These are phyloP conservation scores for Theretra japonica DNA, from an alignment of 2,888 invertebrate genomes.

Conservation along the genomic window DNA sequence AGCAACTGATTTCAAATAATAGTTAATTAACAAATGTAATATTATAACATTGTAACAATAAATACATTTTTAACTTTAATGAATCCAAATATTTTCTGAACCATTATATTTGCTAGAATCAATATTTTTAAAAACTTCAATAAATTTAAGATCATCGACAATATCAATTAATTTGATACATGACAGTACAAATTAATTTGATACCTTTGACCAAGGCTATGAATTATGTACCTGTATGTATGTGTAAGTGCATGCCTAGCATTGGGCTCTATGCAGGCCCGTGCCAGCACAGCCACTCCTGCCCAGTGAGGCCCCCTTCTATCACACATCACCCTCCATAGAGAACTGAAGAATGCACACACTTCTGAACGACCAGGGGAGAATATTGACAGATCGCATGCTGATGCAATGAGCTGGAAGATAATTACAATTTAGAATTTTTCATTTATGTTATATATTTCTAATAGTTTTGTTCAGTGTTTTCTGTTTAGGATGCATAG, in stretches of 20 bases:
- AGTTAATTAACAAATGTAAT: neutral
- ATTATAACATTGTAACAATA: too few relatives aligned
- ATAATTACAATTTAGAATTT: neutral
- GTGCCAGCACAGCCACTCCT: constrained; percentile 86
- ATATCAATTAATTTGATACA: too few relatives aligned
- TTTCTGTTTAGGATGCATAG: too few relatives aligned
- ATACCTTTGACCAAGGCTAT: too few relatives aligned
- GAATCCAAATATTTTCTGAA: too few relatives aligned
- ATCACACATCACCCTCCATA: constrained; percentile 87
- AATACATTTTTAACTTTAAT: too few relatives aligned
- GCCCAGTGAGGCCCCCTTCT: constrained; percentile 87
- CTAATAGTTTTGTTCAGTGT: too few relatives aligned
- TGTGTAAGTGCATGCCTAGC: constrained; percentile 87
- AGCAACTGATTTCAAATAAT: neutral
- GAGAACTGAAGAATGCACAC: constrained; percentile 87
- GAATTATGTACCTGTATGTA: constrained; percentile 83
- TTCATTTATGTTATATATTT: too few relatives aligned
- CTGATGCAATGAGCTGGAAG: constrained; percentile 86
- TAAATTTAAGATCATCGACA: too few relatives aligned
- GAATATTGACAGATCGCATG: constrained; percentile 87
- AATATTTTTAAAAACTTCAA: too few relatives aligned
- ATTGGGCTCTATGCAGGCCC: constrained; percentile 86
- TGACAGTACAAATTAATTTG: too few relatives aligned
- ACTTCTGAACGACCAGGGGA: constrained; percentile 87
- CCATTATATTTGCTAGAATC: too few relatives aligned